Evolutionary conservation across 2,113 vertebrate genomes (phyloP).

Genomic region (Euleptes europaea): DNA sequence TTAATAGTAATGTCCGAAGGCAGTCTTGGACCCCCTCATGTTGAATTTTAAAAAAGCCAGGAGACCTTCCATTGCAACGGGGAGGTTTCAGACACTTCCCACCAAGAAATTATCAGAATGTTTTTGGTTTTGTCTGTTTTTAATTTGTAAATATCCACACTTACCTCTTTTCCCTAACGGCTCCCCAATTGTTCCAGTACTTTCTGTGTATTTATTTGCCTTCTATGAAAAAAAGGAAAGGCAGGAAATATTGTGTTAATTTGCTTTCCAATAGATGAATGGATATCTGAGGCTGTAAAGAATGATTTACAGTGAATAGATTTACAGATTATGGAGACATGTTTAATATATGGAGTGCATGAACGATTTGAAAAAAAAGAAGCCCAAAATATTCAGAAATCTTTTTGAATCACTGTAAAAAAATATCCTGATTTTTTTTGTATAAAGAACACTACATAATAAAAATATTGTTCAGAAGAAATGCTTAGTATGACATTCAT

Average conservation of each 20-base stretch:
- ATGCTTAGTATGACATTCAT: neutral
- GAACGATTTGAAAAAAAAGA: conserved; percentile 70
- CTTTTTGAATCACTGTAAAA: conserved; percentile 75
- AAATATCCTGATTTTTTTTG: conserved; percentile 74
- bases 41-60: neutral
- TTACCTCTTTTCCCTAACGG: conserved; percentile 31
- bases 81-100: neutral
- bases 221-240: conserved; percentile 22
- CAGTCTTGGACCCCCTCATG: neutral
- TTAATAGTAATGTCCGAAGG: neutral
- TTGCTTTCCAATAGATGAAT: conserved; percentile 53
- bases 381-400: conserved; percentile 74
- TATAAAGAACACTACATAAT: conserved; percentile 83
- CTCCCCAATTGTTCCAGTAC: conserved; percentile 45
- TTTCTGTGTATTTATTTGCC: conserved; percentile 53
- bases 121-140: conserved; percentile 30
- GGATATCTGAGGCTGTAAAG: conserved; percentile 52
- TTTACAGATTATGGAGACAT: conserved; percentile 51
- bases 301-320: conserved; percentile 50
- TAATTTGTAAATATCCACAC: conserved; percentile 56
- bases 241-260: conserved; percentile 60
- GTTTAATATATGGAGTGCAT: conserved; percentile 73
- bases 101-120: conserved; percentile 16
- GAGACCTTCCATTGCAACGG: neutral
- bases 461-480: conserved; percentile 75